Base-by-base conservation (phyloP, 2,888 invertebrate species). In the Tenthredo distinguenda region DNA sequence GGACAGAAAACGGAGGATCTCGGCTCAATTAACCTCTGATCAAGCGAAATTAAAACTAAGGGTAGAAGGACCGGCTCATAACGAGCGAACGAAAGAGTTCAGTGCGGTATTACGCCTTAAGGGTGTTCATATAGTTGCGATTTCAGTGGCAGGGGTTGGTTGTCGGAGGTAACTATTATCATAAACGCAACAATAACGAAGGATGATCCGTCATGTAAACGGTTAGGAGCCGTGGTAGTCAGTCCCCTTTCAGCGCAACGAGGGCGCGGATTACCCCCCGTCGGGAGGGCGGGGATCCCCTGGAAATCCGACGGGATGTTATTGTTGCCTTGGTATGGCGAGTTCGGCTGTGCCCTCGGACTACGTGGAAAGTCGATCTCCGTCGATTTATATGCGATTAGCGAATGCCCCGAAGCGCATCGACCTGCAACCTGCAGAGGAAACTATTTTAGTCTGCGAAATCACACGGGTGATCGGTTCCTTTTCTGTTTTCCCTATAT, bases 111-210 rank as follows among this genome's bases (percentile, higher is more conserved):
- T 81, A 81, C 40, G 81, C 21, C 1, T 81, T 37, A 58, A 21
- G 37, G 62, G 81, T 40, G 81, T 81, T 81, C 81, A 81, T 81
- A 81, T 81, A 81, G 83, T 83, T 37, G 83, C 83, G 65, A 83
- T 71, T 83, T 65, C 34, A 68, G 81, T 62, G 62, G 81, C 71
- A 83, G 85, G 58, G 58, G 85, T 76, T 55, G 83, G 58, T 76
- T 62, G 84, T 65, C 84, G 77, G 84, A 84, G 86, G 86, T 86
- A 85, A 87, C 90, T 93, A 93, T 93, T 93, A 93, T 93, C 91
- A 93, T 92, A 93, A 93, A 92, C 90, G 93, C 90, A 93, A 93
- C 93, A 93, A 93, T 93, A 93, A 93, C 93, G 92, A 93, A 92
- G 93, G 93, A 93, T 93, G 91, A 93, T 93, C 93, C 92, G 91